Evolutionary conservation across 2,797 vertebrate genomes (phyloP), one percentile per base, ranked within the genome.

Genomic region (Labeo calbasu): DNA sequence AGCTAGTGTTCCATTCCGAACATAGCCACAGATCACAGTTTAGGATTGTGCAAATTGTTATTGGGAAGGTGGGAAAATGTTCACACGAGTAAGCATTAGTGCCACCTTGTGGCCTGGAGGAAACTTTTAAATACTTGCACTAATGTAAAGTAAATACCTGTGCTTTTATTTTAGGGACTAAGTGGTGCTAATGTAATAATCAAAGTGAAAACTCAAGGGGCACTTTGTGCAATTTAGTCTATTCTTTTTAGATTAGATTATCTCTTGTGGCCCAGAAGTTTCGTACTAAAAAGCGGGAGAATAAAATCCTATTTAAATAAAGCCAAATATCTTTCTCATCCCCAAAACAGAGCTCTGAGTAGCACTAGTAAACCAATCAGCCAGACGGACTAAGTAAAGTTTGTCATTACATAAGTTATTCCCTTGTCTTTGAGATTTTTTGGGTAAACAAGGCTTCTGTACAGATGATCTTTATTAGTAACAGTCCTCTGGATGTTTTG

Each of bases 391-490:
- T 88, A 88, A 88, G 76, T 86, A 86, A 92, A 86, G 90, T 93
- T 92, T 90, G 80, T 88, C 92, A 93, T 93, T 94, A 94, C 94
- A 95, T 94, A 93, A 92, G 86, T 93, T 92, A 94, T 92, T 91
- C 92, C 88, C 88, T 90, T 93, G 94, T 93, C 93, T 95, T 95
- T 92, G 93, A 93, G 92, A 77, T 90, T 94, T 94, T 87, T 90
- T 91, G 90, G 94, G 93, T 93, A 94, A 92, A 95, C 94, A 95
- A 95, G 94, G 92, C 93, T 94, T 93, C 94, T 93, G 94, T 96
- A 95, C 93, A 95, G 92, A 91, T 92, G 94, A 93, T 95, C 92
- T 83, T 89, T 94, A 91, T 91, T 81, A 94, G 90, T 90, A 91
- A 91, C 90, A 93, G 90, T 92, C 89, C 90, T 93, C 93, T 91